phyloP scores from a whole-genome alignment of 2,888 invertebrate species.

The Dermolepida albohirtum region DNA sequence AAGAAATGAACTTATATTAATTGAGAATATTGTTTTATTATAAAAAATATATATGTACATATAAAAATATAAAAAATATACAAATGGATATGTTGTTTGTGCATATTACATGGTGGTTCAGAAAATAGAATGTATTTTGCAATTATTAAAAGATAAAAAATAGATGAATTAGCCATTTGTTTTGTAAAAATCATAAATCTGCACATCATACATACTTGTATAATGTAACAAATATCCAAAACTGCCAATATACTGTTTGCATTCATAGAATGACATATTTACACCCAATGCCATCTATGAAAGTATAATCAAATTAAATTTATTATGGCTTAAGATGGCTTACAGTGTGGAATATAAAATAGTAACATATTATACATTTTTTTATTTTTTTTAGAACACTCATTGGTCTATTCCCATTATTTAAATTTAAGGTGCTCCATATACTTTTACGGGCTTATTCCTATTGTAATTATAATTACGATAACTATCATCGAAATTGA shows the following conservation, averaged over 20 bases:
- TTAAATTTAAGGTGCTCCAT: conserved; percentile 53
- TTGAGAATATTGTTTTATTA: conserved; percentile 21
- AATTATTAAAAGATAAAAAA: neutral
- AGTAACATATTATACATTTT: no score
- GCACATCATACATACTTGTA: conserved; percentile 4
- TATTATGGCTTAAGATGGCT: no score
- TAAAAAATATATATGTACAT: conserved; percentile 31
- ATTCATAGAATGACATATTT: conserved; percentile 28
- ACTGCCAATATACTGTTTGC: conserved; percentile 7
- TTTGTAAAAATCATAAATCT: neutral
- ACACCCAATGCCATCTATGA: conserved; percentile 20
- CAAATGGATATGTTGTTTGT: neutral
- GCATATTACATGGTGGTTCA: conserved; percentile 5
- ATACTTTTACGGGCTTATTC: conserved; percentile 48
- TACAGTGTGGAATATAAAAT: no score
- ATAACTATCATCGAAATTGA: conserved; percentile 36
- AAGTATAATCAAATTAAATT: conserved; percentile 10
- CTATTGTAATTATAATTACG: conserved; percentile 38
- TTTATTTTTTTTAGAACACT: conserved; percentile 6
- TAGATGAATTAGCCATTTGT: neutral
- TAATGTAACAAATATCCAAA: conserved; percentile 8
- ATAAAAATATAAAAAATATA: conserved; percentile 16
- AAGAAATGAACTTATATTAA: neutral
- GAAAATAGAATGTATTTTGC: neutral
- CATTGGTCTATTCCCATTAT: neutral